Conservation (phyloP, 2,797 vertebrate species). For the Chelon labrosus region DNA sequence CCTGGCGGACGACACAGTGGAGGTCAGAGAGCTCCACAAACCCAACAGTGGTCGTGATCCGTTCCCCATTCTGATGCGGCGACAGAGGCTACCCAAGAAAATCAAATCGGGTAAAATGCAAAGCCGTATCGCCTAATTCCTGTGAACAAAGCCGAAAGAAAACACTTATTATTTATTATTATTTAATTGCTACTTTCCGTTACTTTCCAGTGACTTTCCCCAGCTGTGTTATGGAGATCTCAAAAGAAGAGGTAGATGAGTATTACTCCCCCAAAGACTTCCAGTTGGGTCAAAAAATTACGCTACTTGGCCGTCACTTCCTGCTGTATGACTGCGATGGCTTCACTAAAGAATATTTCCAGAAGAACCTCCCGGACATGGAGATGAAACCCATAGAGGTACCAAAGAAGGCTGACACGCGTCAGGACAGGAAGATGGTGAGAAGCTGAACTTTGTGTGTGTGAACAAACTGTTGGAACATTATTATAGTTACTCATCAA, state of each 20-base stretch:
- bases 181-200: neutral
- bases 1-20: conserved; percentile 91
- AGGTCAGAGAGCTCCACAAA: conserved; percentile 89
- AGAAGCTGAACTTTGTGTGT: conserved; percentile 13
- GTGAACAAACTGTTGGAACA: neutral
- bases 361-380: conserved; percentile 86
- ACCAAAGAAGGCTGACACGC: conserved; percentile 57
- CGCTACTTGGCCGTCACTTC: conserved; percentile 88
- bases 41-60: conserved; percentile 89
- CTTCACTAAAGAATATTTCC: conserved; percentile 90
- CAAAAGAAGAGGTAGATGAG: conserved; percentile 89
- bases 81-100: conserved; percentile 89
- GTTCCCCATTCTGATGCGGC: conserved; percentile 89
- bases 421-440: conserved; percentile 82
- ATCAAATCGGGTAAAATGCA: conserved; percentile 72
- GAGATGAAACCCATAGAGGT: conserved; percentile 81
- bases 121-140: neutral
- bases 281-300: conserved; percentile 86
- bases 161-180: neutral
- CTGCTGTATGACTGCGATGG: conserved; percentile 90
- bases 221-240: conserved; percentile 91
- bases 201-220: conserved; percentile 87
- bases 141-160: too few species aligned
- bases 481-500: neutral
- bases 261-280: conserved; percentile 93